These are phyloP conservation scores for Enteromius trimaculatus DNA, from an alignment of 2,797 vertebrate genomes.

Conservation along the genomic window DNA sequence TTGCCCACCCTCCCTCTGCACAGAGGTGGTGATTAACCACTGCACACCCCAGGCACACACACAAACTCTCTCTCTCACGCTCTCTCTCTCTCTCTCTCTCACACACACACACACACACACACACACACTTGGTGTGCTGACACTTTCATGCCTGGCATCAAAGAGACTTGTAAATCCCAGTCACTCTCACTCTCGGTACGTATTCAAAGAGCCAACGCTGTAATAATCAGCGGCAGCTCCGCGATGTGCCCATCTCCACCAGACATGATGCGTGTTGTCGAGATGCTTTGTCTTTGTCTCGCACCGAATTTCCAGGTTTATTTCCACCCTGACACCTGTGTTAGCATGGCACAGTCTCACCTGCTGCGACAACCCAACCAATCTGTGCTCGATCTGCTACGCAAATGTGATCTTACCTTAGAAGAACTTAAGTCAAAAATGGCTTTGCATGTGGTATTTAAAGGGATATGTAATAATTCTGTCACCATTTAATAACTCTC, in stretches of 20 bases:
- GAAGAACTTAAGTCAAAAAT: background rate
- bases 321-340: conserved; percentile 20
- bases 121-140: conserved; percentile 57
- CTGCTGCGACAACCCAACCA: background rate
- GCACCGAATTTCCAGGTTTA: conserved; percentile 38
- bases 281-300: conserved; percentile 59
- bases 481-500: background rate
- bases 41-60: conserved; percentile 57
- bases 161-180: conserved; percentile 69
- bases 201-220: conserved; percentile 51
- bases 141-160: conserved; percentile 64
- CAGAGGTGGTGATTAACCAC: conserved; percentile 67
- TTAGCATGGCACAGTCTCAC: background rate
- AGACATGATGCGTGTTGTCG: conserved; percentile 49
- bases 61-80: conserved; percentile 23
- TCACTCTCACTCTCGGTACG: conserved; percentile 39
- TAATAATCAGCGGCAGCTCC: conserved; percentile 55
- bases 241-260: conserved; percentile 50
- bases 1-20: conserved; percentile 48
- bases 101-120: background rate
- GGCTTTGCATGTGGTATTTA: background rate
- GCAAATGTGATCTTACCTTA: background rate
- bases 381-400: background rate
- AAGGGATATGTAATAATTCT: background rate
- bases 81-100: background rate